Evolutionary conservation across 2,113 vertebrate species (phyloP).

Genomic region (Mungos mungo): DNA sequence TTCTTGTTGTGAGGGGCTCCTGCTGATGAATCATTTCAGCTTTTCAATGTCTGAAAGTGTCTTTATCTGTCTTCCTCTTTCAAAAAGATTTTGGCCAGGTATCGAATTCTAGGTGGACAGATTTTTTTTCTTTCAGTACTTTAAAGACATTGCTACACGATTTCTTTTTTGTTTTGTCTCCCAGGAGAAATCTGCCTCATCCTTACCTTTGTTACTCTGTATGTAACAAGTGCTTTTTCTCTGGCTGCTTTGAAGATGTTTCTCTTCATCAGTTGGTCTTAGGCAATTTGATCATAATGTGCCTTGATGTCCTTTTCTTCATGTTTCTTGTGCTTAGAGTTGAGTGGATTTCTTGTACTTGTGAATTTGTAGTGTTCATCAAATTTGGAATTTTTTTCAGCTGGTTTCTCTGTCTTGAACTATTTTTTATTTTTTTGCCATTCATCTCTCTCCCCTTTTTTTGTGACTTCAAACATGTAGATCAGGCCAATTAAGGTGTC

Average conservation of each 20-base stretch:
- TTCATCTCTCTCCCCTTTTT: not conserved
- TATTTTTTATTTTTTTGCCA: not conserved
- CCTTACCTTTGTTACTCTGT: not conserved
- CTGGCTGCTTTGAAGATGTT: not conserved
- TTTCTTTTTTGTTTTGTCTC: not conserved
- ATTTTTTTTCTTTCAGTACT: not conserved
- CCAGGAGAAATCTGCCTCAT: not conserved
- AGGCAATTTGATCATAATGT: not conserved
- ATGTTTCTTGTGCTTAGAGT: not conserved
- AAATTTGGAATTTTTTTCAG: not conserved
- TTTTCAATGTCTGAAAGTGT: not conserved
- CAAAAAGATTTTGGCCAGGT: not conserved
- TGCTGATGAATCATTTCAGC: not conserved
- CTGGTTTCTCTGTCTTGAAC: not conserved
- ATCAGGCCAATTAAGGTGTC: not conserved
- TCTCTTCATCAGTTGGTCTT: not conserved
- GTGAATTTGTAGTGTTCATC: not conserved
- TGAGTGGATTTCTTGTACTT: not conserved
- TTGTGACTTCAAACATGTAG: not conserved
- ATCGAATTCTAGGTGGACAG: not conserved
- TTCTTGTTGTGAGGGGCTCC: not conserved
- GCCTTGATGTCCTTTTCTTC: not conserved
- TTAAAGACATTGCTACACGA: not conserved
- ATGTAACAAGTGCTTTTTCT: not conserved
- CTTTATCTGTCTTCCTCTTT: not conserved